Percentiles rank a stretch among this genome's conserved stretches.
phyloP scores from a whole-genome alignment of 2,113 vertebrate species.

The Tenebrosternarchus preto region DNA sequence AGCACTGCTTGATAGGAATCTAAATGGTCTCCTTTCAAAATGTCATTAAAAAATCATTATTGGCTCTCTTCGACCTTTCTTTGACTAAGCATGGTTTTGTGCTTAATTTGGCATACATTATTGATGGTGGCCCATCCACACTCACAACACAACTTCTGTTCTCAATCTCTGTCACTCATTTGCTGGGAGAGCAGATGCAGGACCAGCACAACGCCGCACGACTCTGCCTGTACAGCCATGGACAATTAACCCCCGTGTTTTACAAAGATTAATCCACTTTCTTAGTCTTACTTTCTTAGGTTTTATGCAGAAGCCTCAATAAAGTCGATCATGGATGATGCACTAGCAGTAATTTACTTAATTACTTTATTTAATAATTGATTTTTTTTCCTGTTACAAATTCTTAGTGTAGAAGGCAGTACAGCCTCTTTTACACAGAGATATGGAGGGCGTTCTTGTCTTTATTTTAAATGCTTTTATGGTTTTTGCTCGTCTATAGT shows the following conservation, averaged over 20 bases:
- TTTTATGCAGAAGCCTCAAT: not conserved
- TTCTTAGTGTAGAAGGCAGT: not conserved
- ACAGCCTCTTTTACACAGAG: too few relatives aligned
- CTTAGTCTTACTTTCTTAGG: constrained; percentile 23
- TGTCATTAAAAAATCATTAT: constrained; percentile 66
- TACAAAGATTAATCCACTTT: constrained; percentile 28
- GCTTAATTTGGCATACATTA: constrained; percentile 66
- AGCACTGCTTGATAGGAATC: constrained; percentile 55
- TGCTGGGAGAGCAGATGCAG: constrained; percentile 10
- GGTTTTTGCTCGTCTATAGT: not conserved
- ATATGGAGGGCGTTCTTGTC: too few relatives aligned
- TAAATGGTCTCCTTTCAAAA: constrained; percentile 64
- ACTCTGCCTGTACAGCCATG: constrained; percentile 33
- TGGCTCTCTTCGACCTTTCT: constrained; percentile 63
- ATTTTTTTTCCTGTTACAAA: not conserved
- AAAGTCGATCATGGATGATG: constrained; percentile 1
- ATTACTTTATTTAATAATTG: too few relatives aligned
- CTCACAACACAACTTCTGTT: constrained; percentile 43
- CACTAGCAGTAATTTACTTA: not conserved
- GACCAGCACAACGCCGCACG: not conserved
- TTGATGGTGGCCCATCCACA: constrained; percentile 57
- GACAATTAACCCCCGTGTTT: constrained; percentile 50
- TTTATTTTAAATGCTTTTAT: not conserved
- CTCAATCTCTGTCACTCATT: constrained; percentile 57
- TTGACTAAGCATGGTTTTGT: constrained; percentile 59